Evolutionary conservation across 2,888 invertebrate genomes (phyloP).

Genomic region (Drosophila mulleri): DNA sequence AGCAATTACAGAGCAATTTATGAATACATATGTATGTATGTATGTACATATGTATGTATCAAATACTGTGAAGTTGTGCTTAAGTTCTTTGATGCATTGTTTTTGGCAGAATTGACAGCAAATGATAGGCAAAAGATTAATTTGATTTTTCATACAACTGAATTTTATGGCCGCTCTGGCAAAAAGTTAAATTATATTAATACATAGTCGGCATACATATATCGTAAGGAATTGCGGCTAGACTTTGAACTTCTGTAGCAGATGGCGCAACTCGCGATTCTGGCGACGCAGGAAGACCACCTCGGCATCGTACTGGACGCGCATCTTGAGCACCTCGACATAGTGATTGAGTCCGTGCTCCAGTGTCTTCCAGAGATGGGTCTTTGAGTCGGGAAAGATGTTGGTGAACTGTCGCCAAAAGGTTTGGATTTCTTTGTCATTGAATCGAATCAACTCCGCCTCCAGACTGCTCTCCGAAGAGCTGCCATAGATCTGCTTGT

Average conservation of each 20-base stretch:
- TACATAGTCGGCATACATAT: neutral
- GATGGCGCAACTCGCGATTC: slow-evolving; percentile 89
- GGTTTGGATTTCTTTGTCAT: slow-evolving; percentile 85
- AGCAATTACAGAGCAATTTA: too few species aligned
- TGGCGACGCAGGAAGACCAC: slow-evolving; percentile 88
- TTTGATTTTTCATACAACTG: slow-evolving; percentile 26
- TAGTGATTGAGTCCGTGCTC: slow-evolving; percentile 84
- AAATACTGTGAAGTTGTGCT: too few species aligned
- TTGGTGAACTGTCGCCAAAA: slow-evolving; percentile 90
- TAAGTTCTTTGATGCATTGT: neutral
- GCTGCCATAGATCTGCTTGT: slow-evolving; percentile 55
- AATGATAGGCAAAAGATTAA: neutral
- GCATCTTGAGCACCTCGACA: slow-evolving; percentile 86
- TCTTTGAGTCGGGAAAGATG: slow-evolving; percentile 87
- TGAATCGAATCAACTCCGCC: slow-evolving; percentile 55
- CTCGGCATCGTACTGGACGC: slow-evolving; percentile 89
- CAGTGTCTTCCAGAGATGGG: slow-evolving; percentile 88
- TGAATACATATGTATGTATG: too few species aligned
- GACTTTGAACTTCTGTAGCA: slow-evolving; percentile 87
- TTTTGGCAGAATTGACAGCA: neutral
- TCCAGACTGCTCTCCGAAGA: slow-evolving; percentile 41
- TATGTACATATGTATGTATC: neutral
- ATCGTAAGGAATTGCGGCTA: slow-evolving; percentile 12
- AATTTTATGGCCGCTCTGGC: slow-evolving; percentile 24
- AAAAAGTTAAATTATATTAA: neutral